phyloP scores from a whole-genome alignment of 2,797 vertebrate genomes.

The Melanotaenia parkinsoni region DNA sequence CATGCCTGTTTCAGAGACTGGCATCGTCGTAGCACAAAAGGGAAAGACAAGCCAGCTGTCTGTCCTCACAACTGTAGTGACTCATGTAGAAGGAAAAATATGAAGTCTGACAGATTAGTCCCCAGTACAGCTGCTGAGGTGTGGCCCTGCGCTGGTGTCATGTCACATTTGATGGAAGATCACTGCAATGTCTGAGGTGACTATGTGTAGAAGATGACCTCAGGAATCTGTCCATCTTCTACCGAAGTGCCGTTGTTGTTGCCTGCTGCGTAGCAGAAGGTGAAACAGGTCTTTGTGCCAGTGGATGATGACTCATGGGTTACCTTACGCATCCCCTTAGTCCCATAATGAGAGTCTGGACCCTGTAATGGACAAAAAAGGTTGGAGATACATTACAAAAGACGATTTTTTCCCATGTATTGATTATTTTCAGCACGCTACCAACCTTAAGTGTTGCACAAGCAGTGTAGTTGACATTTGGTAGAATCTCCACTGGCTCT shows the following conservation, averaged over 20 bases:
- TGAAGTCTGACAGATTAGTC: constrained; percentile 67
- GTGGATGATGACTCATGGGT: constrained; percentile 92
- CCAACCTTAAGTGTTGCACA: constrained; percentile 94
- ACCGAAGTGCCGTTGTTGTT: constrained; percentile 99
- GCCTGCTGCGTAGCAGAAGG: constrained; percentile 95
- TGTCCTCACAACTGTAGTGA: constrained; percentile 56
- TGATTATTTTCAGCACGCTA: not conserved
- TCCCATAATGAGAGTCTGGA: constrained; percentile 97
- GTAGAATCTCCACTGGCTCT: constrained; percentile 95
- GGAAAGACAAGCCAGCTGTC: constrained; percentile 46
- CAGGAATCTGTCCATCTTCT: constrained; percentile 98
- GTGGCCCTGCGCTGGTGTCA: constrained; percentile 65
- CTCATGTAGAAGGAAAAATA: constrained; percentile 62
- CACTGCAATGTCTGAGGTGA: constrained; percentile 43
- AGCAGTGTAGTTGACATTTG: constrained; percentile 95
- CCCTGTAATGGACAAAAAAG: constrained; percentile 79
- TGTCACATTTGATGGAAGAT: constrained; percentile 75
- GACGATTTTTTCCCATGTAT: not conserved
- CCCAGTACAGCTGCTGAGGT: constrained; percentile 62
- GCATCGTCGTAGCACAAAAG: constrained; percentile 60
- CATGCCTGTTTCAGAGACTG: constrained; percentile 54
- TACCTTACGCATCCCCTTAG: constrained; percentile 95
- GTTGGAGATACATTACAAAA: not conserved
- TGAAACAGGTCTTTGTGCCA: constrained; percentile 96
- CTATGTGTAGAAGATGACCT: constrained; percentile 99